A percentile compares a stretch with the other conserved stretches of the same genome.
phyloP scores from a whole-genome alignment of 2,113 vertebrate species.

The Chionis minor region DNA sequence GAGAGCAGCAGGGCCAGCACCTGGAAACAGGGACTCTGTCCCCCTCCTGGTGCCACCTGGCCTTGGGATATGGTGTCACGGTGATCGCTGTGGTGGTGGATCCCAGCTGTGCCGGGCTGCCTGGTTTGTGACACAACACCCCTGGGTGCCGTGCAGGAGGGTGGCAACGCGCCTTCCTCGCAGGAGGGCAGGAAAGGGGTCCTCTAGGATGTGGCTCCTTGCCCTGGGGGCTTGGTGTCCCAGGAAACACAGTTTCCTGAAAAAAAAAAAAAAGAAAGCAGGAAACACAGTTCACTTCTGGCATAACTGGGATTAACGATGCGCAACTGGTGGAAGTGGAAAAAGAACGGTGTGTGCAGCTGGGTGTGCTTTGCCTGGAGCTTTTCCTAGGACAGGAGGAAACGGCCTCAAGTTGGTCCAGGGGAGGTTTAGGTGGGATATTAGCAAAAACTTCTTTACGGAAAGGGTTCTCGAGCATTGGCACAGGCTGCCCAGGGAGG shows the following conservation, averaged over 20 bases:
- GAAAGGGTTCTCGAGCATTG: no score
- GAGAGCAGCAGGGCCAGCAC: neutral
- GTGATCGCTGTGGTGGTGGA: fast-evolving
- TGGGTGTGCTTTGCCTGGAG: neutral
- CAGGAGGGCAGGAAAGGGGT: neutral
- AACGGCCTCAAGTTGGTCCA: no score
- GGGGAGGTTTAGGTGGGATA: no score
- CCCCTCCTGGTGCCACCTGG: neutral
- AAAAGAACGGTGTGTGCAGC: fast-evolving
- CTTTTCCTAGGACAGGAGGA: no score
- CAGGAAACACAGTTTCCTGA: neutral
- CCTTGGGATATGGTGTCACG: fast-evolving
- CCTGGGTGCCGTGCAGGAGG: neutral
- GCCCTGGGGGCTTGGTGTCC: no score
- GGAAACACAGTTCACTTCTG: fast-evolving
- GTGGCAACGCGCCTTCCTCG: neutral
- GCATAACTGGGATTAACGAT: fast-evolving
- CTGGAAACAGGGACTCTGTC: fast-evolving
- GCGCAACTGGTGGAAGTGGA: neutral
- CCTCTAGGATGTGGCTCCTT: fast-evolving
- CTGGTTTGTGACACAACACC: fast-evolving
- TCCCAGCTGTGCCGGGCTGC: fast-evolving
- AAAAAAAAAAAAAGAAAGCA: no score
- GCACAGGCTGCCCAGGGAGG: no score
- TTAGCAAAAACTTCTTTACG: no score